Evolutionary conservation across 1,140 invertebrate genomes (phyloP), one percentile per base, ranked within the genome.

Genomic region (Cydia splendana): DNA sequence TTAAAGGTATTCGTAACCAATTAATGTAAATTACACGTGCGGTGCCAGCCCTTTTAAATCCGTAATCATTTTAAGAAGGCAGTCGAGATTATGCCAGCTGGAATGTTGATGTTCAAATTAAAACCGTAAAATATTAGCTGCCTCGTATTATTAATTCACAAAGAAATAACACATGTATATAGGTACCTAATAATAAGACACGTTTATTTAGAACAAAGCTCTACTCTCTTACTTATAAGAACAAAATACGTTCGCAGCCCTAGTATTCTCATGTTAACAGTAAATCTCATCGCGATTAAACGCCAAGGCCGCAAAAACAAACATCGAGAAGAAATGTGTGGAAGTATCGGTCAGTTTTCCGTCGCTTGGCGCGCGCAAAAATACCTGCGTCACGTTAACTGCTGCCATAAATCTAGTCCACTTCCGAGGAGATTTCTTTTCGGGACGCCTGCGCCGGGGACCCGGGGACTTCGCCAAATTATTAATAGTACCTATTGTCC

Each of bases 301-400:
- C 30, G 30, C 67, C 67, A 34, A 67, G 42, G 65, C 48, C 76
- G 73, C 79, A 82, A 82, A 88, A 85, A 84, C 77, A 82, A 81
- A 80, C 75, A 79, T 69, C 76, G 77, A 75, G 75, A 78, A 82
- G 84, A 85, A 81, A 80, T 76, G 81, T 82, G 76, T 79, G 38
- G 76, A 82, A 65, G 81, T 83, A 84, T 84, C 80, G 87, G 88
- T 90, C 87, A 90, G 87, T 86, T 87, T 86, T 75, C 79, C 65
- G 71, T 77, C 74, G 65, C 75, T 79, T 79, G 76, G 77, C 53
- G 77, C 65, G 65, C 51, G 77, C 28, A 77, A 85, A 89, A 89
- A 88, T 89, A 89, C 86, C 88, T 88, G 87, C 81, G 86, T 88
- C 84, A 85, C 82, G 82, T 81, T 88, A 89, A 88, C 86, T 88